Percentiles rank a stretch among this genome's conserved stretches.
These are phyloP conservation scores for Chorisops tibialis DNA, from an alignment of 2,888 invertebrate species.

Conservation along the genomic window DNA sequence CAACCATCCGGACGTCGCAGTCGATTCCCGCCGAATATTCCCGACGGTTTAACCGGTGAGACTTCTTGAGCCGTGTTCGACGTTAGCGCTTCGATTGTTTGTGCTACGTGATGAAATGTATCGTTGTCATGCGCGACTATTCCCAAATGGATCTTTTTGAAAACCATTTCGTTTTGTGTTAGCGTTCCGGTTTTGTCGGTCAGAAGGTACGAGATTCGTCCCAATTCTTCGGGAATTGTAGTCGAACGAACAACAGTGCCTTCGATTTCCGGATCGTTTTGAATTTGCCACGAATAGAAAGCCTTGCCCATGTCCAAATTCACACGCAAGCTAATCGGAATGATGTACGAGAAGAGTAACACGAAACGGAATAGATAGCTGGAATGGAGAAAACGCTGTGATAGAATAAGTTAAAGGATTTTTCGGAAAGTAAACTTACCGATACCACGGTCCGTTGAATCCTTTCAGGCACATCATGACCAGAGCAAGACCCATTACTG, in stretches of 20 bases:
- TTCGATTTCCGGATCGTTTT: conserved; percentile 86
- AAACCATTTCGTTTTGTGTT: conserved; percentile 98
- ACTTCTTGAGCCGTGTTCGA: conserved; percentile 40
- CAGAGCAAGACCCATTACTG: conserved; percentile 84
- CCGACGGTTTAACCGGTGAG: conserved; percentile 23
- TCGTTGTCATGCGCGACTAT: conserved; percentile 84
- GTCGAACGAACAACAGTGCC: conserved; percentile 96
- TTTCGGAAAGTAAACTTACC: conserved; percentile 25
- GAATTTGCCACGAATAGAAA: conserved; percentile 95
- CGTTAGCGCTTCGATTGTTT: conserved; percentile 46
- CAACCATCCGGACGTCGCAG: conserved; percentile 68
- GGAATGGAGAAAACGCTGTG: neutral
- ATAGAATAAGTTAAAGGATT: conserved; percentile 31
- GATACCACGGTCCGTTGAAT: conserved; percentile 93
- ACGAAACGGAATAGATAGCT: conserved; percentile 94
- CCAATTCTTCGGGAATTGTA: conserved; percentile 97
- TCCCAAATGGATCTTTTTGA: conserved; percentile 92
- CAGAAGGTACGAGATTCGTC: conserved; percentile 92
- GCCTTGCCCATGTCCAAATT: conserved; percentile 99
- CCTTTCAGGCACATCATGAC: conserved; percentile 97
- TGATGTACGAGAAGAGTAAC: conserved; percentile 96
- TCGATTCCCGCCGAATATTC: conserved; percentile 40
- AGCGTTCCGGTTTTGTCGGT: conserved; percentile 98
- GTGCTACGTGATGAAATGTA: conserved; percentile 50
- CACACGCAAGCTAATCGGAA: conserved; percentile 96